These are phyloP conservation scores for Plodia interpunctella DNA, from an alignment of 1,140 invertebrate species.

Conservation along the genomic window DNA sequence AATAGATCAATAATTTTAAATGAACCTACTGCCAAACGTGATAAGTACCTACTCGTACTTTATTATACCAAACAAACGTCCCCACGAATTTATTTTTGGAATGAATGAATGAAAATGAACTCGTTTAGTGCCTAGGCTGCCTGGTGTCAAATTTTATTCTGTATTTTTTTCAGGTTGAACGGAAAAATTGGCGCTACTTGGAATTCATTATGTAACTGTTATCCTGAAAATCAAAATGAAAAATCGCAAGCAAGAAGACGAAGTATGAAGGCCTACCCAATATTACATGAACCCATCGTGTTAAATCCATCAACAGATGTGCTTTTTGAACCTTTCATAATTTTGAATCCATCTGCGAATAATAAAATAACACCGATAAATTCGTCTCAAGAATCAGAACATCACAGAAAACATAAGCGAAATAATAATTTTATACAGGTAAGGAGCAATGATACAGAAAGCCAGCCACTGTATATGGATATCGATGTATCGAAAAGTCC, in stretches of 20 bases:
- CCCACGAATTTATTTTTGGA: no score
- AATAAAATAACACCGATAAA: neutral
- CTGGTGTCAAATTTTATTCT: neutral
- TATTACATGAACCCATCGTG: constrained; percentile 11
- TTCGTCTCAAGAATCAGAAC: neutral
- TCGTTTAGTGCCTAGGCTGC: no score
- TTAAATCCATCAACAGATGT: neutral
- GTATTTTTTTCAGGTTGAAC: neutral
- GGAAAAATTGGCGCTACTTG: neutral
- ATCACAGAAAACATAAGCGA: neutral
- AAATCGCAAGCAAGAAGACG: neutral
- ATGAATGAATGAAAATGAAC: no score
- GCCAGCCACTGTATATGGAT: constrained; percentile 18
- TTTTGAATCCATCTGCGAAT: constrained; percentile 3
- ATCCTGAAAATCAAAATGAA: neutral
- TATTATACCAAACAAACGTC: no score
- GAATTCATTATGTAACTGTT: neutral
- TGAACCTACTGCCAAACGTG: no score
- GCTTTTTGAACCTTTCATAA: neutral
- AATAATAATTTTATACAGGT: neutral
- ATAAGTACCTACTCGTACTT: no score
- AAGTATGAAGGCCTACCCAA: neutral
- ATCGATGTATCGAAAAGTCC: constrained; percentile 8
- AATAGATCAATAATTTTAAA: no score
- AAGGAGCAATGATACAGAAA: neutral